Evolutionary conservation across 1,140 invertebrate species (phyloP).

Genomic region (Drosophila sulfurigaster): DNA sequence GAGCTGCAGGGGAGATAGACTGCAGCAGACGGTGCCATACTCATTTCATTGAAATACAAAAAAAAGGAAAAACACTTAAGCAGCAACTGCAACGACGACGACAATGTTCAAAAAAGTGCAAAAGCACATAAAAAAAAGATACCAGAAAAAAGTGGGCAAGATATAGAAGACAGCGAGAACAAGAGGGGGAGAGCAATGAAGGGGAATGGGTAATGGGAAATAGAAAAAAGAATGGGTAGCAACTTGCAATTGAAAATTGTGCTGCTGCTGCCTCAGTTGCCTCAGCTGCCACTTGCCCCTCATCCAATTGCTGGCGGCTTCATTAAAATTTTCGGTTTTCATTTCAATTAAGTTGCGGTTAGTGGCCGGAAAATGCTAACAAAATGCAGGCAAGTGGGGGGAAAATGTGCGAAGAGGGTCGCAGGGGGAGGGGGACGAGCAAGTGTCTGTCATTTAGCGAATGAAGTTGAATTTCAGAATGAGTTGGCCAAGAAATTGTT

Average conservation of each 20-base stretch:
- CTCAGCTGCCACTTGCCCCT: conserved; percentile 5
- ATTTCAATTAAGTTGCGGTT: conserved; percentile 77
- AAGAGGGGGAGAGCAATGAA: neutral
- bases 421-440: neutral
- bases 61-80: conserved; percentile 66
- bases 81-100: conserved; percentile 31
- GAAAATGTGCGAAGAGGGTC: too few species aligned
- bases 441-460: conserved; percentile 14
- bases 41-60: conserved; percentile 63
- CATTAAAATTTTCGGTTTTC: conserved; percentile 75
- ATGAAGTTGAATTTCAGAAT: conserved; percentile 9
- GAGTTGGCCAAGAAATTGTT: conserved; percentile 37
- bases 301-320: conserved; percentile 49
- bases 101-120: conserved; percentile 46
- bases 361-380: conserved; percentile 56
- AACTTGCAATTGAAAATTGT: conserved; percentile 59
- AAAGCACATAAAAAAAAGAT: conserved; percentile 11
- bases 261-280: neutral
- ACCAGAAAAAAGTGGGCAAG: neutral
- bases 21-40: conserved; percentile 40
- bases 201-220: neutral
- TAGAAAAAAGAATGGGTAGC: conserved; percentile 18
- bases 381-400: conserved; percentile 50
- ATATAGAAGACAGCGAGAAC: conserved; percentile 3
- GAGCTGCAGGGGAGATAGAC: neutral